These are phyloP conservation scores for Sardinella longiceps DNA, from an alignment of 2,797 vertebrate species.

Conservation along the genomic window DNA sequence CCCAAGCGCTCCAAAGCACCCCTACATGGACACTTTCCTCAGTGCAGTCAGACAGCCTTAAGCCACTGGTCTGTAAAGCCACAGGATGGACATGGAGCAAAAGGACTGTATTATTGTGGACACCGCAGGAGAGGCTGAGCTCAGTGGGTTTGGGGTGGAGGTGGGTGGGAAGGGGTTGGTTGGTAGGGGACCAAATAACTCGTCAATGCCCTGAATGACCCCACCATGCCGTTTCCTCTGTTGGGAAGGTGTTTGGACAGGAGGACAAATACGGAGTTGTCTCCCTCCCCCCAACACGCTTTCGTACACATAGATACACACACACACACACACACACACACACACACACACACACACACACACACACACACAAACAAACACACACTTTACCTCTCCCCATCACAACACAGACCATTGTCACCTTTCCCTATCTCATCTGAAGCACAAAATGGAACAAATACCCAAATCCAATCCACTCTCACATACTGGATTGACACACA, in stretches of 20 bases:
- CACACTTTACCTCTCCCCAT: background rate
- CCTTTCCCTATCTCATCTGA: constrained; percentile 52
- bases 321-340: background rate
- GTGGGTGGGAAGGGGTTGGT: background rate
- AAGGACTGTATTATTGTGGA: constrained; percentile 1
- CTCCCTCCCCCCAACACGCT: background rate
- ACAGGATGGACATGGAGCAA: constrained; percentile 1
- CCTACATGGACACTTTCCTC: constrained; percentile 3
- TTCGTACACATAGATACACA: background rate
- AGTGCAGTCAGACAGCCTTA: constrained; percentile 10
- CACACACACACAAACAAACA: background rate
- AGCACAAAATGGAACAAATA: constrained; percentile 55
- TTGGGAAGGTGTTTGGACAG: background rate
- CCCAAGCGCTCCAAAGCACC: constrained; percentile 33
- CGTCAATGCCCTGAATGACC: background rate
- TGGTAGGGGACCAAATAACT: background rate
- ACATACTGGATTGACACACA: background rate
- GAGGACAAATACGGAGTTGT: constrained; percentile 6
- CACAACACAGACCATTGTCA: background rate
- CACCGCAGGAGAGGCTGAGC: background rate
- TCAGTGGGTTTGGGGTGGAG: background rate
- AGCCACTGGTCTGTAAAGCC: constrained; percentile 15
- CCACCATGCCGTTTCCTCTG: background rate
- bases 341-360: background rate
- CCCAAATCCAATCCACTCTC: constrained; percentile 51